These are phyloP conservation scores for Musca domestica DNA, from an alignment of 1,140 invertebrate species.

Conservation along the genomic window DNA sequence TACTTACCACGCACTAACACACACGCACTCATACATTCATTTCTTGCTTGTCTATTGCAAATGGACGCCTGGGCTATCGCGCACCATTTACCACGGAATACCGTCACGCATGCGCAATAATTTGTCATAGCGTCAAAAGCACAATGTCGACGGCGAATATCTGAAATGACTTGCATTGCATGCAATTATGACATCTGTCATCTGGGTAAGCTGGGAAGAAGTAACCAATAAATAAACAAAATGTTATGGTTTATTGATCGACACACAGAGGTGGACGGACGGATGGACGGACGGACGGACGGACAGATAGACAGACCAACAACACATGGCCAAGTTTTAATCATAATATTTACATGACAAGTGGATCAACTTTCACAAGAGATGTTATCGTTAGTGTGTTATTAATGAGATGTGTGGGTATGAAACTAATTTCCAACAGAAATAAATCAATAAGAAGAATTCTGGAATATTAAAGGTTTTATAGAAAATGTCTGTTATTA, in stretches of 20 bases:
- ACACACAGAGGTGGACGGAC: not conserved
- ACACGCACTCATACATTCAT: not conserved
- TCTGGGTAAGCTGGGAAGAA: not conserved
- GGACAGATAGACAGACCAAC: not conserved
- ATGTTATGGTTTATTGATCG: too few relatives aligned
- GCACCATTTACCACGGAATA: too few relatives aligned
- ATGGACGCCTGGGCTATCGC: too few relatives aligned
- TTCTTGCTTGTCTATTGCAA: not conserved
- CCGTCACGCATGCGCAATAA: not conserved
- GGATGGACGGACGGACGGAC: not conserved
- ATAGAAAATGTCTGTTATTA: too few relatives aligned
- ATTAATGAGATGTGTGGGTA: too few relatives aligned
- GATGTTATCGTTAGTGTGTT: too few relatives aligned
- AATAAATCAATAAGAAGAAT: too few relatives aligned
- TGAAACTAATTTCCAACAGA: too few relatives aligned
- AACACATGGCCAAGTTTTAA: not conserved
- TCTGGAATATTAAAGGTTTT: too few relatives aligned
- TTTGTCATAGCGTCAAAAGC: not conserved
- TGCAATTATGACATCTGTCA: not conserved
- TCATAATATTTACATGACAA: not conserved
- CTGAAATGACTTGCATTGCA: not conserved
- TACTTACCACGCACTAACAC: not conserved
- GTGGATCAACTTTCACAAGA: not conserved
- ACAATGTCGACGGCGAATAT: not conserved
- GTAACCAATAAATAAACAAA: too few relatives aligned